Base-by-base conservation (phyloP, 1,140 invertebrate genomes). In the Tribolium castaneum region DNA sequence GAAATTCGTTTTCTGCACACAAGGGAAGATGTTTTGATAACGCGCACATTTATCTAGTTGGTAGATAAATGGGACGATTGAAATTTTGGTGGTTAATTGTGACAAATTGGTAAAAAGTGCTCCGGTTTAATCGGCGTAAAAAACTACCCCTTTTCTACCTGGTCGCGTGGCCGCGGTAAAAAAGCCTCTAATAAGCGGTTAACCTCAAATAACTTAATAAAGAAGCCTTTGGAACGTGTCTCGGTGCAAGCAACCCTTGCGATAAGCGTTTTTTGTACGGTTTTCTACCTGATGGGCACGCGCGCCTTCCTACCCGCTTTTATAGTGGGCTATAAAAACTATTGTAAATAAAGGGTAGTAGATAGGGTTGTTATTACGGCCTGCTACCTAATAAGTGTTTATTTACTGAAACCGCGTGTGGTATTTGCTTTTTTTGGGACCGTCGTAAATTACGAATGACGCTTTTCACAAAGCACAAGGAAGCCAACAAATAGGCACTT, bases 151-250 rank as follows among this genome's bases (percentile, higher is more conserved):
- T 80, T 81, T 82, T 83, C 19, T 83, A 83, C 82, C 82, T 83
- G 82, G 82, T 83, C 82, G 82, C 82, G 82, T 83, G 82, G 76
- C 77, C 77, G 71, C 80, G 80, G 76, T 83, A 84, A 83, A 84
- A 84, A 83, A 66, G 52, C 66, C 70, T 70, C 78, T 83, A 83
- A 84, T 84, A 83, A 82, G 82, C 81, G 82, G 83, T 84, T 84
- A 83, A 84, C 82, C 82, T 80, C 82, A 80, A 83, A 84, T 84
- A 82, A 84, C 82, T 84, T 84, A 84, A 84, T 84, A 84, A 84
- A 83, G 80, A 82, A 81, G 75, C 78, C 80, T 80, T 76, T 74
- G 78, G 22, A 77, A 78, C 78, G 80, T 82, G 75, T 80, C 78
- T 80, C 79, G 74, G 52, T 50, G 70, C 59, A 72, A 78, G 77